Evolutionary conservation across 2,797 vertebrate genomes (phyloP).

Genomic region (Pogonophryne albipinna): DNA sequence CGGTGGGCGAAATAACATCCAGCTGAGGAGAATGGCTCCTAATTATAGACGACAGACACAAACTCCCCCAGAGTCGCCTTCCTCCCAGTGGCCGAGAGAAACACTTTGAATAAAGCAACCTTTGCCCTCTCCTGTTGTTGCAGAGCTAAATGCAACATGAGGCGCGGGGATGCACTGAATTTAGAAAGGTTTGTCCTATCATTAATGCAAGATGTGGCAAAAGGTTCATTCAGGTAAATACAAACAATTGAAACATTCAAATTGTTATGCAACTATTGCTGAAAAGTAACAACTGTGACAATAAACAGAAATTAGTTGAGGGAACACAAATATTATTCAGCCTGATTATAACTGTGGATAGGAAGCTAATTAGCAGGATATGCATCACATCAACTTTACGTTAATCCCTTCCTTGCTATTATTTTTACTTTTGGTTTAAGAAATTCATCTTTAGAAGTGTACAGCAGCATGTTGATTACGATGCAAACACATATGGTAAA

Average conservation of each 20-base stretch:
- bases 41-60: slow-evolving; percentile 71
- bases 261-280: neutral
- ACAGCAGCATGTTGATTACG: no score
- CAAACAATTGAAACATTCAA: neutral
- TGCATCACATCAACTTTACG: no score
- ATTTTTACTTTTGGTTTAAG: no score
- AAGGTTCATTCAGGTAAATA: neutral
- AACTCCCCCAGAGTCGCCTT: slow-evolving; percentile 51
- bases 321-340: no score
- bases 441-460: no score
- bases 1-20: slow-evolving; percentile 54
- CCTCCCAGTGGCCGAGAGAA: slow-evolving; percentile 64
- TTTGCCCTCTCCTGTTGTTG: slow-evolving; percentile 50
- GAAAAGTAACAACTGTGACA: neutral
- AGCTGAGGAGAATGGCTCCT: slow-evolving; percentile 66
- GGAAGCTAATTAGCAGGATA: neutral
- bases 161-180: slow-evolving; percentile 25
- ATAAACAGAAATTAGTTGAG: neutral
- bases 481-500: no score
- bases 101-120: slow-evolving; percentile 48
- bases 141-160: slow-evolving; percentile 23
- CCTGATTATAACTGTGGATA: neutral
- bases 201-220: slow-evolving; percentile 7
- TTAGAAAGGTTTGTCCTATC: slow-evolving; percentile 18
- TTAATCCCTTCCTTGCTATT: no score